Evolutionary conservation across 2,113 vertebrate genomes (phyloP).

Genomic region (Hippolais icterina): DNA sequence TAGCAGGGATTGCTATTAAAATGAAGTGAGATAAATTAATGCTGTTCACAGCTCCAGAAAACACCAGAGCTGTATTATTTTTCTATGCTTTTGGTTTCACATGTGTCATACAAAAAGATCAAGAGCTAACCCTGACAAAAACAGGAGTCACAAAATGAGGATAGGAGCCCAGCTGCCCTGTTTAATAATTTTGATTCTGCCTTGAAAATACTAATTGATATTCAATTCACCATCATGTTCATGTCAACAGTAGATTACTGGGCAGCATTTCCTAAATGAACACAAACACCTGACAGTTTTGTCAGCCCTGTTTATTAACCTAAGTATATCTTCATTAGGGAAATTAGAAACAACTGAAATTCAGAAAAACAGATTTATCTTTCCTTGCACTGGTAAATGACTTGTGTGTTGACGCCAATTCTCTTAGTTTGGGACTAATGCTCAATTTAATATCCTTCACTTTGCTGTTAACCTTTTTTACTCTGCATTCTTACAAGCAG

Average conservation of each 20-base stretch:
- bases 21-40: not conserved
- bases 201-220: slow-evolving; percentile 35
- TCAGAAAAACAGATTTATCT: slow-evolving; percentile 26
- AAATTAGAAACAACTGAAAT: slow-evolving; percentile 39
- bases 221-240: slow-evolving; percentile 9
- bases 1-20: not conserved
- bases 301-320: slow-evolving; percentile 40
- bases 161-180: not conserved
- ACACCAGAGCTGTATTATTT: not conserved
- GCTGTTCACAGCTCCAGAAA: not conserved
- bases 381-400: not conserved
- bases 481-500: not conserved
- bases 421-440: not conserved
- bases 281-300: slow-evolving; percentile 36
- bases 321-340: slow-evolving; percentile 20
- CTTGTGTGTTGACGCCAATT: not conserved
- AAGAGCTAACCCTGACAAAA: not conserved
- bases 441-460: not conserved
- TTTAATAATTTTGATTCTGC: not conserved
- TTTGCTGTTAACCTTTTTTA: not conserved
- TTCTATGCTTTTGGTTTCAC: not conserved
- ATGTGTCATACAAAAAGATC: not conserved
- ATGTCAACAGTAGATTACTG: slow-evolving; percentile 17
- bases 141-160: not conserved
- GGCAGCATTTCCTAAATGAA: slow-evolving; percentile 39